Evolutionary conservation across 2,888 invertebrate genomes (phyloP).

Genomic region (Habroteleia sp.): DNA sequence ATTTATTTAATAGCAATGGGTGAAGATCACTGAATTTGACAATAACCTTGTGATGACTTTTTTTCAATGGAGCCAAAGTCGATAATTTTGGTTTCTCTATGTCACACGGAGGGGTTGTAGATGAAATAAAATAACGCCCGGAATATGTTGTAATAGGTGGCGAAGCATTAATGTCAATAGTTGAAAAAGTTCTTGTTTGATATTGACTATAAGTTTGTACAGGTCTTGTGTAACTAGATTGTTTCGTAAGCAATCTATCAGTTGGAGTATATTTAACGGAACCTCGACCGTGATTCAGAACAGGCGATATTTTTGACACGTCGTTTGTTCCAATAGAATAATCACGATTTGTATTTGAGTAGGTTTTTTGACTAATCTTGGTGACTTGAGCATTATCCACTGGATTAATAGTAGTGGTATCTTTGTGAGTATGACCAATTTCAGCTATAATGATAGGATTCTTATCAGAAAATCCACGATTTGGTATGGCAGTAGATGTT

Average conservation of each 20-base stretch:
- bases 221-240: constrained; percentile 45
- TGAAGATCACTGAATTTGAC: constrained; percentile 88
- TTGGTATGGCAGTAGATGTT: constrained; percentile 67
- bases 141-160: constrained; percentile 69
- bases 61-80: constrained; percentile 63
- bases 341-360: constrained; percentile 55
- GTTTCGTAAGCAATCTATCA: constrained; percentile 20
- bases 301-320: neutral
- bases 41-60: constrained; percentile 82
- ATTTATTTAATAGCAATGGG: constrained; percentile 86
- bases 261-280: constrained; percentile 70
- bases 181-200: constrained; percentile 39
- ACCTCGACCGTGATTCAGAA: constrained; percentile 73
- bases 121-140: constrained; percentile 64
- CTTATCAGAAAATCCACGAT: constrained; percentile 67
- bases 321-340: constrained; percentile 34
- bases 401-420: constrained; percentile 52
- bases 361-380: constrained; percentile 56
- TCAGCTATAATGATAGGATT: constrained; percentile 68
- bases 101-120: constrained; percentile 66
- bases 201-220: constrained; percentile 11
- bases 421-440: constrained; percentile 46
- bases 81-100: constrained; percentile 64
- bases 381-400: constrained; percentile 56
- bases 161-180: constrained; percentile 45